Evolutionary conservation across 2,797 vertebrate genomes (phyloP).

Genomic region (Lutjanus argentimaculatus): DNA sequence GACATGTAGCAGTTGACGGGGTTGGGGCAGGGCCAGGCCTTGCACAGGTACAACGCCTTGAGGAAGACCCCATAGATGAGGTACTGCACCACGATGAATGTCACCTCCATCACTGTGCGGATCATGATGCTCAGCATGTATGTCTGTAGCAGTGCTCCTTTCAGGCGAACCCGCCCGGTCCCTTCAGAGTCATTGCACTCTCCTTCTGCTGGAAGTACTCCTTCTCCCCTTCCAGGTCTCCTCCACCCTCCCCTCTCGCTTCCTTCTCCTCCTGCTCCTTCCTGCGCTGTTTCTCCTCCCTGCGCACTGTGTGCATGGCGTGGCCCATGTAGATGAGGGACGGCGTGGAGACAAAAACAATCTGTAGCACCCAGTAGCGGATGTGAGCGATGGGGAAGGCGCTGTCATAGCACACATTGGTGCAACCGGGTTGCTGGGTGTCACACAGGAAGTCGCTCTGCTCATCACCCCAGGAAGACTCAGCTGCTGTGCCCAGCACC

Average conservation of each 20-base stretch:
- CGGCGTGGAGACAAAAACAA: constrained; percentile 97
- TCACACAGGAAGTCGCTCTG: constrained; percentile 97
- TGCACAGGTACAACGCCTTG: constrained; percentile 91
- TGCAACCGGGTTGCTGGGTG: constrained; percentile 95
- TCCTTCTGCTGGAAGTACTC: constrained; percentile 86
- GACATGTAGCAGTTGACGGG: constrained; percentile 98
- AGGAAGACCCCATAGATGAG: constrained; percentile 95
- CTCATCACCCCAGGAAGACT: constrained; percentile 98
- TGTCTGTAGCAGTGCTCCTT: constrained; percentile 92
- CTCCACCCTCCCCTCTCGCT: constrained; percentile 72
- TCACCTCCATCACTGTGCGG: constrained; percentile 95
- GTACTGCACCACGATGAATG: constrained; percentile 95
- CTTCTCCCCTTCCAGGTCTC: constrained; percentile 85
- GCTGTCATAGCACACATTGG: constrained; percentile 97
- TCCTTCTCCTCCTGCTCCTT: constrained; percentile 86
- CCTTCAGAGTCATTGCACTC: constrained; percentile 73
- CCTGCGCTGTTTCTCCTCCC: constrained; percentile 91
- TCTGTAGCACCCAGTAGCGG: constrained; percentile 98
- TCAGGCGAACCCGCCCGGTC: constrained; percentile 86
- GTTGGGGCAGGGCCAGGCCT: constrained; percentile 93
- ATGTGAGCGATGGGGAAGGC: constrained; percentile 99
- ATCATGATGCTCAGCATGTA: constrained; percentile 96
- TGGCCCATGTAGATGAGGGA: constrained; percentile 98
- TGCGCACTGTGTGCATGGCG: constrained; percentile 93
- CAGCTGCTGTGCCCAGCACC: constrained; percentile 95